Evolutionary conservation across 2,888 invertebrate species (phyloP), one percentile per base, ranked within the genome.

Genomic region (Cheilosia vernalis): DNA sequence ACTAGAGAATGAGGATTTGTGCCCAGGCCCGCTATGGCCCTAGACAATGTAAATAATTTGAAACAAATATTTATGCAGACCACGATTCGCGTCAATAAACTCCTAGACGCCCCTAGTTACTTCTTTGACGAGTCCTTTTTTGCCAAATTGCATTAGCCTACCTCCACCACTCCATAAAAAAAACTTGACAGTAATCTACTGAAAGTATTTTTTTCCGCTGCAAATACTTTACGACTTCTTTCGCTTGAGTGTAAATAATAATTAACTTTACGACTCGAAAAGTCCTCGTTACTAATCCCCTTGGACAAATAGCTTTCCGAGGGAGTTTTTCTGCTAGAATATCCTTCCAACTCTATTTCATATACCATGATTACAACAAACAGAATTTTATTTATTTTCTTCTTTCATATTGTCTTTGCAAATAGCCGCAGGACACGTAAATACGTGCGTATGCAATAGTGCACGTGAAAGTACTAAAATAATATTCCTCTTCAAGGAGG

Each of bases 381-480:
- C 70, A 33, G 30, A 21, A 56, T 55, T 69, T 69, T 70, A 64
- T 79, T 61, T 80, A 58, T 66, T 47, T 66, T 61, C 27, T 56
- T 24, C 53, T 61, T 60, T 24, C 27, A 58, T 77, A 58, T 77
- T 73, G 30, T 73, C 61, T 63, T 58, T 44, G 27, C 37, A 61
- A 77, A 37, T 66, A 69, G 51, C 33, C 42, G 21, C 61, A 33
- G 19, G 53, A 37, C 60, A 64, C 44, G 21, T 37, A 37, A 10
- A 72, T 66, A 77, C 72, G 77, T 83, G 77, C 69, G 69, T 74
- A 55, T 80, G 79, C 84, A 76, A 74, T 51, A 24, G 47, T 76
- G 84, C 74, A 79, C 74, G 78, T 69, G 63, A 17, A 79, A 55
- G 69, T 53, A 69, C 73, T 84, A 60, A 76, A 84, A 64, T 70